These are phyloP conservation scores for Mustela lutreola DNA, from an alignment of 2,113 vertebrate genomes.

Conservation along the genomic window DNA sequence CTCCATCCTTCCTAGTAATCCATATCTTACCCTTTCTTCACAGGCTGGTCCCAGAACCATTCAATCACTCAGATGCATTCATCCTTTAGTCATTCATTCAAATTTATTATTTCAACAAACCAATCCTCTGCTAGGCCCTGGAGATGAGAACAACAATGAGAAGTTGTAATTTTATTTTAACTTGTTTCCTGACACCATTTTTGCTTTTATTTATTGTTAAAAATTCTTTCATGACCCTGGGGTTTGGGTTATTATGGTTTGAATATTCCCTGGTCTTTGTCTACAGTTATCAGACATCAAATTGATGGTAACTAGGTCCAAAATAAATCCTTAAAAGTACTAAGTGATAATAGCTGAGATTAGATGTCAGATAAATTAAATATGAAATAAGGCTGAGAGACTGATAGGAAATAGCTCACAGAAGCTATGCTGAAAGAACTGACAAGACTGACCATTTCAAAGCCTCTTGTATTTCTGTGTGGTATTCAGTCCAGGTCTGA, in stretches of 20 bases:
- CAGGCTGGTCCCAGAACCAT: not conserved
- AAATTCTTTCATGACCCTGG: not conserved
- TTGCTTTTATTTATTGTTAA: not conserved
- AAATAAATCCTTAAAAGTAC: constrained; percentile 27
- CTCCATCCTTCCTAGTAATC: constrained; percentile 4
- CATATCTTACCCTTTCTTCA: constrained; percentile 1
- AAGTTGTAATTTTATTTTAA: not conserved
- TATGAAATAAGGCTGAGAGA: not conserved
- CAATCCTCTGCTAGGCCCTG: not conserved
- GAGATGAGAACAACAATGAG: not conserved
- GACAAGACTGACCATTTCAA: not conserved
- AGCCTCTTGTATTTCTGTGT: not conserved
- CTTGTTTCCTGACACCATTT: not conserved
- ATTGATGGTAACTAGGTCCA: not conserved
- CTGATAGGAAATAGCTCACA: not conserved
- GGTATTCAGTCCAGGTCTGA: not conserved
- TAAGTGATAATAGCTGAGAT: not conserved
- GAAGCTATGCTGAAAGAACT: not conserved
- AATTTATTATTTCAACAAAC: constrained; percentile 22
- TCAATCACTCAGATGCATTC: not conserved
- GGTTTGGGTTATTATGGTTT: not conserved
- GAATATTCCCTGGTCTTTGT: not conserved
- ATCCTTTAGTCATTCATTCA: not conserved
- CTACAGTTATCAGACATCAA: not conserved
- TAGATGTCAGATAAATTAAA: not conserved